Conservation (phyloP, 2,797 vertebrate genomes). For the Erpetoichthys calabaricus region DNA sequence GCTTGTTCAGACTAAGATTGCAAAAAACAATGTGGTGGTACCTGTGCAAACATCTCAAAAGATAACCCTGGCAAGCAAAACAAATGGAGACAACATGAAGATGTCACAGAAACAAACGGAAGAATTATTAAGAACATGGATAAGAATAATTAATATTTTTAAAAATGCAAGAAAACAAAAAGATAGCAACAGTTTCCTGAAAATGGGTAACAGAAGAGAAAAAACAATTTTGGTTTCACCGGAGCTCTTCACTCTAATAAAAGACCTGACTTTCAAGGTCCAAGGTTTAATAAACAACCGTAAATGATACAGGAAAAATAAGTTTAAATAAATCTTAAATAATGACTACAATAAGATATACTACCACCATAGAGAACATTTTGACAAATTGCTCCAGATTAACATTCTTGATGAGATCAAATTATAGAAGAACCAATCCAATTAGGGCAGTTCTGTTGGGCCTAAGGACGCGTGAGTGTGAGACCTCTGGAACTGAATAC, state of each 20-base stretch:
- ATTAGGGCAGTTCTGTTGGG: neutral
- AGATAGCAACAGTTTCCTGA: too few species aligned
- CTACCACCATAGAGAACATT: neutral
- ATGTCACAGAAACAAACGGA: constrained; percentile 26
- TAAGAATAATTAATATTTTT: constrained; percentile 46
- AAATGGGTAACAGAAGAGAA: too few species aligned
- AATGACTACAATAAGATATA: neutral
- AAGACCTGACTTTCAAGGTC: too few species aligned
- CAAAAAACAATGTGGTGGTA: too few species aligned
- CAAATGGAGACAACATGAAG: too few species aligned
- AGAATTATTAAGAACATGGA: constrained; percentile 30
- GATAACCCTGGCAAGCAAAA: too few species aligned
- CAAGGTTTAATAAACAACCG: too few species aligned
- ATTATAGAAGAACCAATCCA: neutral
- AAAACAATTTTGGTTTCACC: too few species aligned
- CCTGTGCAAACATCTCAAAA: too few species aligned
- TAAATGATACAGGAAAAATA: constrained; percentile 2
- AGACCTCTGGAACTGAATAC: neutral
- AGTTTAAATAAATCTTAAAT: constrained; percentile 14
- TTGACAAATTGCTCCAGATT: neutral
- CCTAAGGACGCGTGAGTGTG: neutral
- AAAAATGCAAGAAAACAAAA: constrained; percentile 30
- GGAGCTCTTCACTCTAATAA: too few species aligned
- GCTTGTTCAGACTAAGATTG: too few species aligned
- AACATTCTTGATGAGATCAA: neutral